Evolutionary conservation across 2,888 invertebrate species (phyloP), one percentile per base, ranked within the genome.

Genomic region (Cryptops parisi): DNA sequence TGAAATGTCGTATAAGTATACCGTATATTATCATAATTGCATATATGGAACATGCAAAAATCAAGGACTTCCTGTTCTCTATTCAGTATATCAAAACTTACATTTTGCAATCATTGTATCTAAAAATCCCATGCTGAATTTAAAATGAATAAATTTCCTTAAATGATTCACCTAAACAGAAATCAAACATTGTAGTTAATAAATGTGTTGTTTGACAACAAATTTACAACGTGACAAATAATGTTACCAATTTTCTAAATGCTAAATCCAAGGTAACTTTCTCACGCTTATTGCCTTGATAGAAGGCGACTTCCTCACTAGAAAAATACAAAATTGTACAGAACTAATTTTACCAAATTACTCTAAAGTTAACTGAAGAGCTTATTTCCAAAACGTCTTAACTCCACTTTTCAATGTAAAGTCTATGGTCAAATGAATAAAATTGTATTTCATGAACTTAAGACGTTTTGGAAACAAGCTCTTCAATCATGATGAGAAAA

Each of bases 81-180:
- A n/a, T n/a, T n/a, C n/a, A n/a, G n/a, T n/a, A n/a, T n/a, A n/a
- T n/a, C n/a, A 46, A 24, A 55, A 70, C 78, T 74, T 73, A 89
- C 89, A 97, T 76, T 96, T 96, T 43, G 91, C 96, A 53, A 98
- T 78, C 58, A 97, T 83, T 70, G 96, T 97, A 71, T 98, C 98
- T 21, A 94, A 72, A 64, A 94, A 81, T 50, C 97, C 97, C 83
- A 97, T 90, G 41, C 80, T 74, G 46, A 90, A 84, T 58, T 84
- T 78, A 72, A 94, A 96, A 67, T 84, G 83, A 55, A 93, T 78
- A 72, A 89, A 89, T 65, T 81, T 84, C 58, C 85, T 76, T 56
- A 94, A 70, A 69, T 94, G 93, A 33, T 78, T 73, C 23, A 87
- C 80, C 78, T 78, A 33, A 15, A 33, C 6, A 33, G 15, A 9